Evolutionary conservation across 1,140 invertebrate genomes (phyloP).

Genomic region (Meteorus sp.): DNA sequence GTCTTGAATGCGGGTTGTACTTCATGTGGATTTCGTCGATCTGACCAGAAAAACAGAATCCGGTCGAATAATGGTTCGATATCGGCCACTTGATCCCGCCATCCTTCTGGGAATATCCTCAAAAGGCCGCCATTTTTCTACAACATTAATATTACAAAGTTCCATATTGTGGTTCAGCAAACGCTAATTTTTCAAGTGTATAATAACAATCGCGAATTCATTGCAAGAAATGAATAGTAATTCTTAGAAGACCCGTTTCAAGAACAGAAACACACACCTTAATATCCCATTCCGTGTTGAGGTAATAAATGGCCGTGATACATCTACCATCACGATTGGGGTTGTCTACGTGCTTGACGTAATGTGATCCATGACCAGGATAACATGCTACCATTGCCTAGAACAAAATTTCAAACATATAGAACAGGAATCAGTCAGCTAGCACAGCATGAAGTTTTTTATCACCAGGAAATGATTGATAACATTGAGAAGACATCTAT

Average conservation of each 20-base stretch:
- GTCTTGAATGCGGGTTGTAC: slow-evolving; percentile 88
- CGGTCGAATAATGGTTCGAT: slow-evolving; percentile 93
- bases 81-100: slow-evolving; percentile 80
- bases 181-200: no score
- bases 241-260: background rate
- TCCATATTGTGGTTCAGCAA: background rate
- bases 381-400: slow-evolving; percentile 98
- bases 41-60: slow-evolving; percentile 97
- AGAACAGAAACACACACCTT: slow-evolving; percentile 57
- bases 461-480: no score
- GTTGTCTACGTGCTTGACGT: slow-evolving; percentile 97
- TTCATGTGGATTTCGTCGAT: slow-evolving; percentile 94
- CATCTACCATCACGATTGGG: slow-evolving; percentile 93
- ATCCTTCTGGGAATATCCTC: slow-evolving; percentile 88
- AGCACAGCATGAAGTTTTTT: no score
- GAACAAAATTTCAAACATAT: slow-evolving; percentile 34
- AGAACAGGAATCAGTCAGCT: no score
- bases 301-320: slow-evolving; percentile 95
- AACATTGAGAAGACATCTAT: no score
- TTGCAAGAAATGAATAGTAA: slow-evolving; percentile 4
- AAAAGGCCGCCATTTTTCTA: slow-evolving; percentile 72
- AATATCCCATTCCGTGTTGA: slow-evolving; percentile 91
- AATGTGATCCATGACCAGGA: slow-evolving; percentile 87
- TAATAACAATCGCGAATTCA: slow-evolving; percentile 13
- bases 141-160: slow-evolving; percentile 26